phyloP scores from a whole-genome alignment of 1,140 invertebrate species.

The Orussus abietinus region DNA sequence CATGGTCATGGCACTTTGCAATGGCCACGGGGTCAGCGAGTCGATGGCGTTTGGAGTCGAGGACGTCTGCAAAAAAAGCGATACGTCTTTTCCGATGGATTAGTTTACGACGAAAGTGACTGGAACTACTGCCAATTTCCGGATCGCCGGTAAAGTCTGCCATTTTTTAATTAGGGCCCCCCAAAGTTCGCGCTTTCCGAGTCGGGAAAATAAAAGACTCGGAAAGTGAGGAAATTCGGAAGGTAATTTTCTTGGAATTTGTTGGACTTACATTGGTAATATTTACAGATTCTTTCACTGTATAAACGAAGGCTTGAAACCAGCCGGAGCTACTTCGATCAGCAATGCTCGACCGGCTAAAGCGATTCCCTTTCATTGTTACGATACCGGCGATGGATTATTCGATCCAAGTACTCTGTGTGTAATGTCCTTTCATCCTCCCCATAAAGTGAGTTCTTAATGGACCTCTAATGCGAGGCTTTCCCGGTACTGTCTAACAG shows the following conservation, averaged over 20 bases:
- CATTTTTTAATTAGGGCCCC: conserved; percentile 4
- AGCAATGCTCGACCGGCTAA: conserved; percentile 42
- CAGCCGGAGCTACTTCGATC: conserved; percentile 43
- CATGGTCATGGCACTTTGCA: conserved; percentile 53
- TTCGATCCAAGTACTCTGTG: conserved; percentile 48
- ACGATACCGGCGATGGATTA: conserved; percentile 53
- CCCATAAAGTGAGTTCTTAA: conserved; percentile 28
- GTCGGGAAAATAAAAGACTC: conserved; percentile 15
- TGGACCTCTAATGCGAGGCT: no score
- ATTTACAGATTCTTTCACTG: conserved; percentile 20
- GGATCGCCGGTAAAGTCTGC: conserved; percentile 44
- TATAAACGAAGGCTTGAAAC: conserved; percentile 37
- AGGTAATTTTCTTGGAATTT: background rate
- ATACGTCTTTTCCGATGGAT: conserved; percentile 47
- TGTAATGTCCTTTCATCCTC: conserved; percentile 38
- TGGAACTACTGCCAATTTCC: conserved; percentile 51
- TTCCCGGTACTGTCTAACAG: no score
- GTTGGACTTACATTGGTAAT: background rate
- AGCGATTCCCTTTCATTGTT: conserved; percentile 44
- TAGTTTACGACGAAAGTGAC: conserved; percentile 30
- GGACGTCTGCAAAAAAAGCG: conserved; percentile 43
- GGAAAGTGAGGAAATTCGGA: conserved; percentile 11
- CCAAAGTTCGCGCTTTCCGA: no score
- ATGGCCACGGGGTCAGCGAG: conserved; percentile 47
- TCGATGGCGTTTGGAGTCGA: conserved; percentile 50